Percentiles rank a stretch among this genome's conserved stretches.
Evolutionary conservation across 2,888 invertebrate species (phyloP).

Genomic region (Phengaris alcon): DNA sequence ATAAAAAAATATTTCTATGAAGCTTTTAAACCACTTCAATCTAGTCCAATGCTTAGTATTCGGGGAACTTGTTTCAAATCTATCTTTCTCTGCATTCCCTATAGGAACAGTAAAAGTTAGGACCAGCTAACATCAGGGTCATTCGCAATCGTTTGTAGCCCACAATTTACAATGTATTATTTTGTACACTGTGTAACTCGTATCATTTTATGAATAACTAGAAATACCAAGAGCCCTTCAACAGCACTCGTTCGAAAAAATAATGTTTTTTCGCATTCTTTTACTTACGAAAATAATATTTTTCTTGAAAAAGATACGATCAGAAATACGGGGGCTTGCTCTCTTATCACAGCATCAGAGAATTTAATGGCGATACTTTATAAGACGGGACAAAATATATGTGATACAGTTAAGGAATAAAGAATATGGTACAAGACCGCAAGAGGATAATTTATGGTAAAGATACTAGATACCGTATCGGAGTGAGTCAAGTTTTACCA

Average conservation of each 20-base stretch:
- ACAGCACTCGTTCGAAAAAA: slow-evolving; percentile 10
- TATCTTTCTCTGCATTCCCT: too few species aligned
- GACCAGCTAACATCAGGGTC: background rate
- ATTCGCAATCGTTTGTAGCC: background rate
- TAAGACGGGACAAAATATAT: slow-evolving; percentile 24
- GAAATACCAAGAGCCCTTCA: slow-evolving; percentile 8
- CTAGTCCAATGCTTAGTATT: too few species aligned
- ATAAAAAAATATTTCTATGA: background rate
- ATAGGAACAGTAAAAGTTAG: too few species aligned
- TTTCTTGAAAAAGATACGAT: slow-evolving; percentile 14
- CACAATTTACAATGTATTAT: background rate
- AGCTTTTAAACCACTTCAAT: too few species aligned
- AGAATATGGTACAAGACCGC: slow-evolving; percentile 10
- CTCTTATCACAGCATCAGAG: slow-evolving; percentile 22
- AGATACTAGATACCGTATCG: background rate
- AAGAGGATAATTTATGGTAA: background rate
- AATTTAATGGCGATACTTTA: slow-evolving; percentile 26
- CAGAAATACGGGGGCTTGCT: slow-evolving; percentile 12
- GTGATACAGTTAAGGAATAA: slow-evolving; percentile 10
- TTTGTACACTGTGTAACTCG: background rate
- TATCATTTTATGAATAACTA: background rate
- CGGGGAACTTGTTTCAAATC: too few species aligned
- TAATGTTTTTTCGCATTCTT: background rate
- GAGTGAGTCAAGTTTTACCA: background rate
- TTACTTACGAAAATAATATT: slow-evolving; percentile 22